Base-by-base conservation (phyloP, 2,113 vertebrate species). In the Polyodon spathula region DNA sequence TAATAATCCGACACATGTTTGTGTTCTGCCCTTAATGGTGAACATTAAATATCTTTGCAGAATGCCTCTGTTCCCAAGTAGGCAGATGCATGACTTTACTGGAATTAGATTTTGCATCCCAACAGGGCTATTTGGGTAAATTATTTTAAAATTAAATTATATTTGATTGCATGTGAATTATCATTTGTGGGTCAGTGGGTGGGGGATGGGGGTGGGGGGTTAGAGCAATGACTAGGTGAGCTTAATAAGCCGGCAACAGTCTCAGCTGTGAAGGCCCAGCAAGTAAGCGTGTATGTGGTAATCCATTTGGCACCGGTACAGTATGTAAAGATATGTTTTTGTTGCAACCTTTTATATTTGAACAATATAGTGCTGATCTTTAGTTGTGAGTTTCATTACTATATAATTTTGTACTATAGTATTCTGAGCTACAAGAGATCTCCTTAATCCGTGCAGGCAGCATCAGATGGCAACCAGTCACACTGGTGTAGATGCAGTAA, bases 121-220 rank as follows among this genome's bases (percentile, higher is more conserved):
- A 38, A 12, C n/a, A 56, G 61, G n/a, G 42, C 54, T 38, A 56
- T 63, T 43, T 50, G 61, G 54, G 42, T 40, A 63, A 63, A 63
- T 56, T 43, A 8, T 56, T 43, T 56, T 54, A 48, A 56, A 56
- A 63, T 50, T 63, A 54, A 63, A 56, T 63, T 56, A 63, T 56
- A 56, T 62, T 41, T 62, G 41, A 57, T 63, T 63, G 48, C 54
- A 50, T 54, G 57, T 63, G 54, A 63, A 16, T 40, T 50, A 57
- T 56, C 54, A 40, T 42, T 38, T 52, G 44, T 15, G 38, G 40
- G 8, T 8, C 27, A 27, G 15, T 12, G 15, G 15, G 14, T n/a
- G 15, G 9, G 6, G 48, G 27, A 38, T 52, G 44, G 40, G 38
- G 40, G 7, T 6, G 1, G 27, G 15, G 6, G 15, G 15, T 6